Conservation (phyloP, 2,888 invertebrate genomes). For the Dicyrtoma fusca region DNA sequence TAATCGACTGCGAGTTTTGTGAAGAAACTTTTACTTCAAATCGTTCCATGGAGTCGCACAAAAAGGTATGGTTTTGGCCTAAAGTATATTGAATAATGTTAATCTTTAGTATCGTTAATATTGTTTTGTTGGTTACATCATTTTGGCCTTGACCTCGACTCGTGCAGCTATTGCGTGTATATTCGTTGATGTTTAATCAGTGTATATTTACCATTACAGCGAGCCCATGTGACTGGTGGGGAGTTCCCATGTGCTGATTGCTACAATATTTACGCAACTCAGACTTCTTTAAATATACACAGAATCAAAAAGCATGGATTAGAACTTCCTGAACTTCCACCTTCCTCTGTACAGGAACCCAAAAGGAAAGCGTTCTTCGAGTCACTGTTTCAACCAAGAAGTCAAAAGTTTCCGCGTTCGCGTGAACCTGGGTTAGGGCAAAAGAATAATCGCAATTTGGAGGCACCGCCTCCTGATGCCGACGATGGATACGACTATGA, state of each 20-base stretch:
- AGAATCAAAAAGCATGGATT: slow-evolving; percentile 24
- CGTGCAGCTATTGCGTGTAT: no score
- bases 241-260: slow-evolving; percentile 27
- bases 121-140: not conserved
- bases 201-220: not conserved
- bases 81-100: not conserved
- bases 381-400: no score
- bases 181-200: not conserved
- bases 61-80: slow-evolving; percentile 16
- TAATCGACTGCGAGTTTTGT: slow-evolving; percentile 26
- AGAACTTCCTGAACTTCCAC: slow-evolving; percentile 20
- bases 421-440: no score
- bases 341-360: not conserved
- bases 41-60: slow-evolving; percentile 10
- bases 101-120: not conserved
- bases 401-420: no score
- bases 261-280: slow-evolving; percentile 3
- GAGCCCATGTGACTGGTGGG: slow-evolving; percentile 21
- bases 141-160: no score
- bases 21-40: slow-evolving; percentile 24
- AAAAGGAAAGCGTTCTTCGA: no score
- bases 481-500: not conserved
- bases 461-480: not conserved
- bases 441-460: no score
- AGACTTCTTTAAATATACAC: slow-evolving; percentile 24